Percentiles rank a stretch among this genome's conserved stretches.
Evolutionary conservation across 2,888 invertebrate genomes (phyloP).

Genomic region (Galerucella nymphaeae): DNA sequence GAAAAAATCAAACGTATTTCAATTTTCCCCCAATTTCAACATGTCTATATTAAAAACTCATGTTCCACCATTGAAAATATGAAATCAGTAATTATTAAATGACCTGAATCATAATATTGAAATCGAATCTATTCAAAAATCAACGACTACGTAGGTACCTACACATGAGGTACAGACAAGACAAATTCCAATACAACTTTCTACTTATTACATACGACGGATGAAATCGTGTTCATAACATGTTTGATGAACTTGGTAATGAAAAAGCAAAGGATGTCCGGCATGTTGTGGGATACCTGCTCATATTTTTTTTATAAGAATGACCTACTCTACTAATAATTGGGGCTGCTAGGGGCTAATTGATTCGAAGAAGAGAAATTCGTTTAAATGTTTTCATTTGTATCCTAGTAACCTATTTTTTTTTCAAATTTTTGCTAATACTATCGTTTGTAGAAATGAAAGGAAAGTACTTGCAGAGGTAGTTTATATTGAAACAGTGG

Average conservation of each 20-base stretch:
- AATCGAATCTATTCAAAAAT: slow-evolving; percentile 29
- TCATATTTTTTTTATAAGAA: slow-evolving; percentile 19
- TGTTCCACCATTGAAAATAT: too few species aligned
- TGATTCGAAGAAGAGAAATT: slow-evolving; percentile 13
- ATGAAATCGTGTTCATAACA: slow-evolving; percentile 27
- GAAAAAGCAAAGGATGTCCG: slow-evolving; percentile 29
- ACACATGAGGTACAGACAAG: slow-evolving; percentile 22
- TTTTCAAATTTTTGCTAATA: too few species aligned
- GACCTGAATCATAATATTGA: not conserved
- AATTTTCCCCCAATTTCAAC: too few species aligned
- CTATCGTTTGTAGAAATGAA: too few species aligned
- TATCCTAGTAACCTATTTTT: too few species aligned
- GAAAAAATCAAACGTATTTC: too few species aligned
- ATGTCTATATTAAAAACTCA: too few species aligned
- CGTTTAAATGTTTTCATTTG: not conserved
- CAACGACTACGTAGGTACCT: not conserved
- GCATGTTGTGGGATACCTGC: not conserved
- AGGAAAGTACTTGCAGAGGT: too few species aligned
- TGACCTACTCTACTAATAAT: slow-evolving; percentile 29
- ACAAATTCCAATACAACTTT: slow-evolving; percentile 39
- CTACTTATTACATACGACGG: slow-evolving; percentile 32
- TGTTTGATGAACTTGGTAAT: slow-evolving; percentile 32
- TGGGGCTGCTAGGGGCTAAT: slow-evolving; percentile 16
- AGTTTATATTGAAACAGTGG: too few species aligned
- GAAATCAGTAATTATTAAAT: too few species aligned